phyloP scores from a whole-genome alignment of 2,888 invertebrate species.

The Melipona beecheii region DNA sequence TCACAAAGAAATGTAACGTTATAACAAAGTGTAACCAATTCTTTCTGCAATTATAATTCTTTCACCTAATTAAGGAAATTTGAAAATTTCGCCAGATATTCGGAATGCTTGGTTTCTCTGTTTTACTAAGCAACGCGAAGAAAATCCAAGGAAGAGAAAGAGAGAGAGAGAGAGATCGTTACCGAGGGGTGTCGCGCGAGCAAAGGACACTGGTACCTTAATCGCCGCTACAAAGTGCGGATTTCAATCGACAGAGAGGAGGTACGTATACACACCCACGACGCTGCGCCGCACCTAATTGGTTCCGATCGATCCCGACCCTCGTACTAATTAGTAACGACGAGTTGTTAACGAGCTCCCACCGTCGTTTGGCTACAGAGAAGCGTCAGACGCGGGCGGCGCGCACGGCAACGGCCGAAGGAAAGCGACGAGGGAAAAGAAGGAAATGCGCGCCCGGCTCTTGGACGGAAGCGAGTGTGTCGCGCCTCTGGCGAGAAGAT shows the following conservation, averaged over 20 bases:
- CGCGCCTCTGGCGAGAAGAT: constrained; percentile 1
- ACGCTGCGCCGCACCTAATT: constrained; percentile 53
- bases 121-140: background rate
- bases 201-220: constrained; percentile 28
- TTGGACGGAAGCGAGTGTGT: background rate
- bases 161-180: too few species aligned
- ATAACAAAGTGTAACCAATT: too few species aligned
- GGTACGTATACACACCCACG: constrained; percentile 1
- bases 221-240: constrained; percentile 51
- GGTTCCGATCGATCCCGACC: constrained; percentile 59
- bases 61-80: too few species aligned
- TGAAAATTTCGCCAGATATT: too few species aligned
- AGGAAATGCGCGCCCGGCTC: background rate
- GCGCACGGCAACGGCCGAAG: background rate
- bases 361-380: background rate
- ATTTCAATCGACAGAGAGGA: constrained; percentile 56
- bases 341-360: constrained; percentile 58
- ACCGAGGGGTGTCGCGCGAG: background rate
- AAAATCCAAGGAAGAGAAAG: background rate
- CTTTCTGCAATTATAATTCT: too few species aligned
- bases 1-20: too few species aligned
- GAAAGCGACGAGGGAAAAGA: background rate
- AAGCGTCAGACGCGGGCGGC: background rate
- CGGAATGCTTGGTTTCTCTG: too few species aligned
- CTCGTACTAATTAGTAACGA: constrained; percentile 64